These are phyloP conservation scores for Dryadula phaetusa DNA, from an alignment of 2,888 invertebrate species.

Conservation along the genomic window DNA sequence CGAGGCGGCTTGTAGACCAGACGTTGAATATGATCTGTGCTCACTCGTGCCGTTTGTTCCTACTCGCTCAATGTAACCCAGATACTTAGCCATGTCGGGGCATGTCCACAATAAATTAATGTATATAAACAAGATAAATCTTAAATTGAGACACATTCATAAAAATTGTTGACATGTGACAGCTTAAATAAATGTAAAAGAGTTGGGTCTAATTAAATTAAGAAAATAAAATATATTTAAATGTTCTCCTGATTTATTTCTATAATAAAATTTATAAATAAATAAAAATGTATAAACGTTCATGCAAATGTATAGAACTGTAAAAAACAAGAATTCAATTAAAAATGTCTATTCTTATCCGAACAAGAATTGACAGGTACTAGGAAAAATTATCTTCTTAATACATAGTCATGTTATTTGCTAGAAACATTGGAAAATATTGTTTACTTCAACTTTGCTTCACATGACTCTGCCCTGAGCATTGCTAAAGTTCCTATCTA, in stretches of 20 bases:
- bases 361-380: neutral
- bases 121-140: conserved; percentile 4
- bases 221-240: neutral
- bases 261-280: no score
- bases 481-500: neutral
- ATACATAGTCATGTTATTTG: conserved; percentile 11
- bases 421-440: conserved; percentile 5
- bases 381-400: neutral
- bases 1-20: conserved; percentile 51
- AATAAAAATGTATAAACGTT: no score
- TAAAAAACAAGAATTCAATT: neutral
- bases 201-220: no score
- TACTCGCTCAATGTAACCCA: conserved; percentile 50
- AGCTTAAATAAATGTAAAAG: neutral
- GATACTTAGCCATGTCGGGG: conserved; percentile 45
- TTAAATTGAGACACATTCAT: neutral
- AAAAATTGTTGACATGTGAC: neutral
- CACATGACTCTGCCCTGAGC: conserved; percentile 21
- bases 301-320: no score
- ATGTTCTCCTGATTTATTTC: no score
- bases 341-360: neutral
- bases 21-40: conserved; percentile 53
- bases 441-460: neutral
- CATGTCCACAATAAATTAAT: conserved; percentile 36
- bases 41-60: conserved; percentile 52